These are phyloP conservation scores for Nomada ruficornis DNA, from an alignment of 2,888 invertebrate genomes.

Conservation along the genomic window DNA sequence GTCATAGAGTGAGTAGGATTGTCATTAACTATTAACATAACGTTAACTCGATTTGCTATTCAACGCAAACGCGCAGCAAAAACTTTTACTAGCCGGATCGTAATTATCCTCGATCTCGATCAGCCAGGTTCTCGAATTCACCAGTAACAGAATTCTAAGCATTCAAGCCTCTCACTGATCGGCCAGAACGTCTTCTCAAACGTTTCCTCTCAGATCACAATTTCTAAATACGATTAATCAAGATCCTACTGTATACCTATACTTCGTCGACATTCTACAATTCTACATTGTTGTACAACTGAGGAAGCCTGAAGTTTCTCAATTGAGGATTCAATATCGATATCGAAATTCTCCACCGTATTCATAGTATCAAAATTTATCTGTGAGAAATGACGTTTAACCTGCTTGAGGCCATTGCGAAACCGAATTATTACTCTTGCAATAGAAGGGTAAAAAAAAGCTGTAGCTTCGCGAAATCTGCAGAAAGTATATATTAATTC, in stretches of 20 bases:
- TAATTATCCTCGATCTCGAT: too few species aligned
- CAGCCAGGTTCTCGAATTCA: too few species aligned
- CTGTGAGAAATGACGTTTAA: conserved; percentile 11
- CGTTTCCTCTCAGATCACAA: too few species aligned
- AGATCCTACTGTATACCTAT: background rate
- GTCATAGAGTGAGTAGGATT: conserved; percentile 90
- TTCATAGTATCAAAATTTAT: conserved; percentile 18
- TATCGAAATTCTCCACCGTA: background rate
- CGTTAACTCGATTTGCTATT: background rate
- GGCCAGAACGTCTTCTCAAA: too few species aligned
- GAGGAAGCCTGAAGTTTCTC: conserved; percentile 8
- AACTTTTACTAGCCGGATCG: too few species aligned
- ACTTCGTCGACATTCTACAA: background rate
- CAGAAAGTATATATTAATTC: background rate
- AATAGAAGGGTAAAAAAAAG: background rate
- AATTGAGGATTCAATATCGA: background rate
- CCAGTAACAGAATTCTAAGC: too few species aligned
- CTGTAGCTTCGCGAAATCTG: too few species aligned
- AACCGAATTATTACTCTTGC: conserved; percentile 23
- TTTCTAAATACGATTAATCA: too few species aligned
- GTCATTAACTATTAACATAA: background rate
- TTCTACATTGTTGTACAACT: background rate
- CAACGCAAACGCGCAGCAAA: too few species aligned
- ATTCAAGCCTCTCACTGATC: too few species aligned
- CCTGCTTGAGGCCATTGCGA: background rate